These are phyloP conservation scores for Oreochromis spilurus DNA, from an alignment of 2,113 vertebrate species.

Conservation along the genomic window DNA sequence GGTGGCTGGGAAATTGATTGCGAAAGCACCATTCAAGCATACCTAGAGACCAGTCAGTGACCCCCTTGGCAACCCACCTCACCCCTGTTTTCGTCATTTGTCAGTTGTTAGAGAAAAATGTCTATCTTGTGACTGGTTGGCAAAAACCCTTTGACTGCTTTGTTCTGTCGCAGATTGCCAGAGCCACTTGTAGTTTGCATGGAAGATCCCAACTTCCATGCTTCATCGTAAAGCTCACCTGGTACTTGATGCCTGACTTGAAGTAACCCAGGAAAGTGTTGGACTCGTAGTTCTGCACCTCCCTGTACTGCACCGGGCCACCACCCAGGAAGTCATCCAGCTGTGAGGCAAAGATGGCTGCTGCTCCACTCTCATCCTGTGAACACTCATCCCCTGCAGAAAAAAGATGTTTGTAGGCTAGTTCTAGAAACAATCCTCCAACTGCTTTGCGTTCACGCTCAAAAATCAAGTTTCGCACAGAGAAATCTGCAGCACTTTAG, in stretches of 20 bases:
- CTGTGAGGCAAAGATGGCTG: slow-evolving; percentile 88
- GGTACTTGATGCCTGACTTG: slow-evolving; percentile 89
- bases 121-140: neutral
- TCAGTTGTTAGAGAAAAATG: neutral
- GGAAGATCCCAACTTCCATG: neutral
- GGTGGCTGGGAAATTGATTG: neutral
- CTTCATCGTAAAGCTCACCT: slow-evolving; percentile 69
- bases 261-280: slow-evolving; percentile 87
- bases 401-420: neutral
- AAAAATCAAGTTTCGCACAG: neutral
- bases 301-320: slow-evolving; percentile 86
- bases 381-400: slow-evolving; percentile 85
- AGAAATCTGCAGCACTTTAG: neutral
- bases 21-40: too few species aligned
- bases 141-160: neutral
- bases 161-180: neutral
- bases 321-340: slow-evolving; percentile 91
- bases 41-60: neutral
- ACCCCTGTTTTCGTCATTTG: neutral
- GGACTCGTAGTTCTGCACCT: slow-evolving; percentile 88
- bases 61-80: neutral
- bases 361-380: slow-evolving; percentile 90
- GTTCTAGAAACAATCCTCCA: neutral
- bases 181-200: neutral
- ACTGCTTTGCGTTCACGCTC: neutral